Base-by-base conservation (phyloP, 2,888 invertebrate species). In the Apotomis capreana region DNA sequence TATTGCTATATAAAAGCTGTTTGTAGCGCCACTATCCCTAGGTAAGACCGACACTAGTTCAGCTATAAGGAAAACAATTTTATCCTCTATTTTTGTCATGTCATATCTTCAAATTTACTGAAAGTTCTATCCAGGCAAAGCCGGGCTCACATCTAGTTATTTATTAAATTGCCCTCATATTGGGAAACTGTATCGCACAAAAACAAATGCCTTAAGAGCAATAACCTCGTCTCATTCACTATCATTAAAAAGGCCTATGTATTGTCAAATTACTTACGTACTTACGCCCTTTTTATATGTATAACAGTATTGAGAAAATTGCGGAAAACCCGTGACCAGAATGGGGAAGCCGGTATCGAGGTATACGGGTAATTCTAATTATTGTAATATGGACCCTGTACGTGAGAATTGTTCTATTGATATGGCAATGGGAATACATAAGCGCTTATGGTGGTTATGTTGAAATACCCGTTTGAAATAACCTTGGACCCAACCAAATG, bases 311-410 rank as follows among this genome's bases (percentile, higher is more conserved):
- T 5, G 54, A 46, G 60, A 15, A 65, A 70, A 70, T 67, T 70
- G 70, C 55, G 70, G 60, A 70, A 51, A 61, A 46, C n/a, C 60
- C 70, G 65, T 70, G 70, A 70, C 70, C 37, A 46, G 70, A 60
- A 65, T 70, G 12, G 9, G 26, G 26, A 54, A 46, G 46, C 60
- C n/a, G 60, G 60, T 60, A 54, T 58, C 37, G 36, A 36, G 15
- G 10, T 49, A 10, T 44, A 40, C 46, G n/a, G 46, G 65, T 70
- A 70, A 65, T 67, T 70, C 70, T 67, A 70, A 70, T 70, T 70
- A 70, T 61, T 52, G 59, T 70, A 46, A 65, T 65, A 55, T 65
- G 10, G 26, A 36, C 37, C 49, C 49, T 51, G 55, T 61, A 70
- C 70, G 70, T 70, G 70, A 70, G n/a, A 67, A 70, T 40, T 46